Percentiles rank a stretch among this genome's conserved stretches.
These are phyloP conservation scores for Drosophila chauvacae DNA, from an alignment of 1,140 invertebrate species.

Conservation along the genomic window DNA sequence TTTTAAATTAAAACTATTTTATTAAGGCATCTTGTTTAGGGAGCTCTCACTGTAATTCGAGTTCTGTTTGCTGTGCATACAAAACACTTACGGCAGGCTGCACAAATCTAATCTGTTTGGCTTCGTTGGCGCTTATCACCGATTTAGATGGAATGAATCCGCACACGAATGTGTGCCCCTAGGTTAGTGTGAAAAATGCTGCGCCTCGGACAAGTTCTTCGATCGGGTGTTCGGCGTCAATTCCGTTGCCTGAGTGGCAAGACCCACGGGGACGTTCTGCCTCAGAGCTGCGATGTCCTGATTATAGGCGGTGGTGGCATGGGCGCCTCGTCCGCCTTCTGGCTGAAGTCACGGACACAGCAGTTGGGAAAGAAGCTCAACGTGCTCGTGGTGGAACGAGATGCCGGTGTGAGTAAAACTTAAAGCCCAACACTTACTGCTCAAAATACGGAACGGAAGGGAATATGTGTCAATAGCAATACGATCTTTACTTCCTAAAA, in stretches of 20 bases:
- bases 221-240: constrained; percentile 20
- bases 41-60: constrained; percentile 8
- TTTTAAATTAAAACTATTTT: neutral
- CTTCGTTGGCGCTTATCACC: constrained; percentile 37
- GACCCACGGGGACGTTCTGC: constrained; percentile 42
- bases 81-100: constrained; percentile 32
- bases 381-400: constrained; percentile 95
- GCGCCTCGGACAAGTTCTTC: constrained; percentile 52
- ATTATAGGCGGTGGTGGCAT: constrained; percentile 97
- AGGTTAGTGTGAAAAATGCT: constrained; percentile 58
- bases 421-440: neutral
- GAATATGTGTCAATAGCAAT: neutral
- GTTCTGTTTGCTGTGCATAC: constrained; percentile 17
- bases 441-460: neutral
- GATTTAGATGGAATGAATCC: constrained; percentile 2
- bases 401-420: constrained; percentile 89
- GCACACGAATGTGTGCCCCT: neutral
- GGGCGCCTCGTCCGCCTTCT: constrained; percentile 96
- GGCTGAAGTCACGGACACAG: constrained; percentile 91
- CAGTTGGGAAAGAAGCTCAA: constrained; percentile 86
- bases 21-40: neutral
- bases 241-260: constrained; percentile 17
- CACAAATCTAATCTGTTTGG: constrained; percentile 64
- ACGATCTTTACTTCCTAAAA: neutral
- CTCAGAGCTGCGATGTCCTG: constrained; percentile 90